phyloP scores from a whole-genome alignment of 2,888 invertebrate genomes.

The Amphipoea oculea region DNA sequence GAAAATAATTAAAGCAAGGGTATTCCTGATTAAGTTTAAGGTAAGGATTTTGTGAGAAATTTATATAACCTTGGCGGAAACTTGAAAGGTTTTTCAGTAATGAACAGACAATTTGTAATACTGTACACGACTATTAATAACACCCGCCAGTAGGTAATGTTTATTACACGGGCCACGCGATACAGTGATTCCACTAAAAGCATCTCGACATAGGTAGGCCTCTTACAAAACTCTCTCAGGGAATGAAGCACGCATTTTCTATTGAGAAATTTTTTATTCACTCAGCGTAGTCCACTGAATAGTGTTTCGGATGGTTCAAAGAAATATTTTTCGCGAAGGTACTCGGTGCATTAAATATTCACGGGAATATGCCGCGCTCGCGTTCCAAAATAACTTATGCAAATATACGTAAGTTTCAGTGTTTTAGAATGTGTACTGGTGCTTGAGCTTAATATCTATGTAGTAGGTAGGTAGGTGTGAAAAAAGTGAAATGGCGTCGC shows the following conservation, averaged over 20 bases:
- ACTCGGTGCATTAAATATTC: conserved; percentile 79
- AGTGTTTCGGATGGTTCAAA: conserved; percentile 79
- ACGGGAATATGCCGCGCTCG: conserved; percentile 78
- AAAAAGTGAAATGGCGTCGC: conserved; percentile 68
- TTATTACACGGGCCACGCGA: conserved; percentile 83
- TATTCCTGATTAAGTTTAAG: conserved; percentile 53
- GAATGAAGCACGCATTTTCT: conserved; percentile 76
- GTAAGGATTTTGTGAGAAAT: conserved; percentile 38
- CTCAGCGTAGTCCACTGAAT: conserved; percentile 77
- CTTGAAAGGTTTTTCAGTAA: conserved; percentile 69
- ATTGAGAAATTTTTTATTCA: conserved; percentile 80
- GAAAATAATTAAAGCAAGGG: conserved; percentile 50
- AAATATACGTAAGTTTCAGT: conserved; percentile 75
- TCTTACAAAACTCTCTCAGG: conserved; percentile 71
- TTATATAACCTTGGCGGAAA: conserved; percentile 59
- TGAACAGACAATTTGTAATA: conserved; percentile 76
- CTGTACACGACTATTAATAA: conserved; percentile 77
- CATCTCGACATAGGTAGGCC: conserved; percentile 75
- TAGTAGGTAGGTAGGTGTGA: conserved; percentile 62
- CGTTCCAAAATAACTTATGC: conserved; percentile 81
- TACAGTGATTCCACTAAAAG: conserved; percentile 87
- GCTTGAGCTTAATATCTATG: conserved; percentile 61
- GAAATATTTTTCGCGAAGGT: conserved; percentile 79
- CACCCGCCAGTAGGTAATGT: conserved; percentile 70
- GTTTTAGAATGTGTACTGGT: conserved; percentile 74